Evolutionary conservation across 2,797 vertebrate genomes (phyloP).

Genomic region (Clarias fuscus): DNA sequence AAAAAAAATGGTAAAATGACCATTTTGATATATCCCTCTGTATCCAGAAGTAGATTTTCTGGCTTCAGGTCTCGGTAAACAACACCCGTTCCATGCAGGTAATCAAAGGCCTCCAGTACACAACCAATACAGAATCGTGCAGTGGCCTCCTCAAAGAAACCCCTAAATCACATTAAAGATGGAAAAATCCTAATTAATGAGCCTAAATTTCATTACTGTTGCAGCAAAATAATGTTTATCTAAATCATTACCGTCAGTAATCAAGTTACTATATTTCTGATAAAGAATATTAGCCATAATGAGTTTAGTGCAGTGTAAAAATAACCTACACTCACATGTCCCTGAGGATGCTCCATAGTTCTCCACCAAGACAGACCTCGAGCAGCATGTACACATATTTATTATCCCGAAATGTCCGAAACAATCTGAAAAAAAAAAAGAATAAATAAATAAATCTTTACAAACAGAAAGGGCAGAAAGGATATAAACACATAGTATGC

Average conservation of each 20-base stretch:
- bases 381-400: slow-evolving; percentile 80
- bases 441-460: slow-evolving; percentile 29
- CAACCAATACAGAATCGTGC: slow-evolving; percentile 76
- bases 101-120: slow-evolving; percentile 77
- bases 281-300: slow-evolving; percentile 22
- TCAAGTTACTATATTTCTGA: slow-evolving; percentile 28
- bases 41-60: slow-evolving; percentile 76
- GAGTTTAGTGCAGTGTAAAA: slow-evolving; percentile 36
- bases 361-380: slow-evolving; percentile 81
- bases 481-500: background rate
- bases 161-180: slow-evolving; percentile 61
- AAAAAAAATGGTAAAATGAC: slow-evolving; percentile 53
- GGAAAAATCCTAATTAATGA: slow-evolving; percentile 25
- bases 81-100: slow-evolving; percentile 72
- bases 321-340: slow-evolving; percentile 77
- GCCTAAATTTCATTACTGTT: slow-evolving; percentile 8
- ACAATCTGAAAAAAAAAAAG: slow-evolving; percentile 68
- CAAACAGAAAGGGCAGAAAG: background rate
- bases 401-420: slow-evolving; percentile 76
- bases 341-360: slow-evolving; percentile 79
- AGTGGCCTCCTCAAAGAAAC: slow-evolving; percentile 74
- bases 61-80: slow-evolving; percentile 79
- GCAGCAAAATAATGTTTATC: slow-evolving; percentile 18
- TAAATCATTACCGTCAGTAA: slow-evolving; percentile 15
- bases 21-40: slow-evolving; percentile 77